Conservation (phyloP, 2,113 vertebrate genomes). For the Edolisoma coerulescens region DNA sequence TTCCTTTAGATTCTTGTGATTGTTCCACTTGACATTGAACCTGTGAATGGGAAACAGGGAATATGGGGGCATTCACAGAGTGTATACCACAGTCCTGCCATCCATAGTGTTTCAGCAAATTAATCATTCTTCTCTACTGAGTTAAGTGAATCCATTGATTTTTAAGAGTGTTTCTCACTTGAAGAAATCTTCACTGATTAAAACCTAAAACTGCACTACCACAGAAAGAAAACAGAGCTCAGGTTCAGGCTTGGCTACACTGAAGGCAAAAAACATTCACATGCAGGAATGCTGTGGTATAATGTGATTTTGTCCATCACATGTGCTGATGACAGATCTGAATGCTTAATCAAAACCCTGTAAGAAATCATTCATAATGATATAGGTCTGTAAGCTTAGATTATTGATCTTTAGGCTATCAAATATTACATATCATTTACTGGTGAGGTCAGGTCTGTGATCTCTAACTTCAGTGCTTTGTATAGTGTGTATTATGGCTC, state of each 20-base stretch:
- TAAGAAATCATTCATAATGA: not conserved
- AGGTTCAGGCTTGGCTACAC: not conserved
- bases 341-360: not conserved
- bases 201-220: not conserved
- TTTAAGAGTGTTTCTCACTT: not conserved
- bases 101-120: not conserved
- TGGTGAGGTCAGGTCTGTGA: not conserved
- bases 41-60: not conserved
- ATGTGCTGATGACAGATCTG: not conserved
- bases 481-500: not conserved
- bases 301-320: not conserved
- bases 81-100: not conserved
- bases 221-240: not conserved
- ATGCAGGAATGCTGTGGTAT: not conserved
- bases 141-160: not conserved
- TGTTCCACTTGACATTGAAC: not conserved
- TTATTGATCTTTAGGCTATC: not conserved
- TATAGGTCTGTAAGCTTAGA: not conserved
- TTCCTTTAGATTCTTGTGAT: not conserved
- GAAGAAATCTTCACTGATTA: not conserved
- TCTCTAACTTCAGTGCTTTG: not conserved
- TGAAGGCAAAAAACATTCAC: not conserved
- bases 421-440: not conserved
- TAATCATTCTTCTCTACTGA: not conserved
- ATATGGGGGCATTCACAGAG: not conserved